Conservation (phyloP, 2,888 invertebrate species). For the Ceramica pisi region DNA sequence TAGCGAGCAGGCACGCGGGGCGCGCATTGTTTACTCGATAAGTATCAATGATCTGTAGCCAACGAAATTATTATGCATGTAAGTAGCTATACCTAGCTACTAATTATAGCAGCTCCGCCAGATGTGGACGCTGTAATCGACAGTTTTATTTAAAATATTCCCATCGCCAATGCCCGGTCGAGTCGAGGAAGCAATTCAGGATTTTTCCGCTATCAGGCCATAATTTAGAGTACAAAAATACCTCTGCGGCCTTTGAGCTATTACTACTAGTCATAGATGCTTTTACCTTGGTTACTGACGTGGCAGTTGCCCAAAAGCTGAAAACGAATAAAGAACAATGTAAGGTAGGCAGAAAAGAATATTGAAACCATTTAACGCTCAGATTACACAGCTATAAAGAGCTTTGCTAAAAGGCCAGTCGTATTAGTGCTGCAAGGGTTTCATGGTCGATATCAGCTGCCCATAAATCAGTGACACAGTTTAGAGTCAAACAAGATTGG, state of each 20-base stretch:
- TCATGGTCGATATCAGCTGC: slow-evolving; percentile 58
- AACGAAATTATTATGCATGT: slow-evolving; percentile 72
- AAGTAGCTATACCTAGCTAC: slow-evolving; percentile 62
- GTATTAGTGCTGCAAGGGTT: slow-evolving; percentile 45
- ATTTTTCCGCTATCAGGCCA: slow-evolving; percentile 43
- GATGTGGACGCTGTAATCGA: slow-evolving; percentile 62
- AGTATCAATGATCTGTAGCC: slow-evolving; percentile 74
- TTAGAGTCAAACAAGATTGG: slow-evolving; percentile 60
- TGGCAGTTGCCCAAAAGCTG: background rate
- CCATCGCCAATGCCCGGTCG: slow-evolving; percentile 33
- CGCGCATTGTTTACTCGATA: slow-evolving; percentile 77
- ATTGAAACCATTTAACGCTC: background rate
- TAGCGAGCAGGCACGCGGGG: slow-evolving; percentile 68
- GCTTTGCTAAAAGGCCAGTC: slow-evolving; percentile 30
- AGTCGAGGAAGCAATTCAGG: slow-evolving; percentile 39
- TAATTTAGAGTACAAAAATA: slow-evolving; percentile 11
- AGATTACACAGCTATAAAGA: slow-evolving; percentile 12
- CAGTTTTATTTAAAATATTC: slow-evolving; percentile 61
- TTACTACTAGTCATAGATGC: background rate
- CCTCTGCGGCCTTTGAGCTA: background rate
- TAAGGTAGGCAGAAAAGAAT: background rate
- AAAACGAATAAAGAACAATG: background rate
- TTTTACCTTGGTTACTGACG: background rate
- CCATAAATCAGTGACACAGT: slow-evolving; percentile 69
- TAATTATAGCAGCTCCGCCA: slow-evolving; percentile 63